A percentile compares a stretch with the other conserved stretches of the same genome.
Conservation (phyloP, 2,113 vertebrate species). For the Boulengeromyrus knoepffleri region DNA sequence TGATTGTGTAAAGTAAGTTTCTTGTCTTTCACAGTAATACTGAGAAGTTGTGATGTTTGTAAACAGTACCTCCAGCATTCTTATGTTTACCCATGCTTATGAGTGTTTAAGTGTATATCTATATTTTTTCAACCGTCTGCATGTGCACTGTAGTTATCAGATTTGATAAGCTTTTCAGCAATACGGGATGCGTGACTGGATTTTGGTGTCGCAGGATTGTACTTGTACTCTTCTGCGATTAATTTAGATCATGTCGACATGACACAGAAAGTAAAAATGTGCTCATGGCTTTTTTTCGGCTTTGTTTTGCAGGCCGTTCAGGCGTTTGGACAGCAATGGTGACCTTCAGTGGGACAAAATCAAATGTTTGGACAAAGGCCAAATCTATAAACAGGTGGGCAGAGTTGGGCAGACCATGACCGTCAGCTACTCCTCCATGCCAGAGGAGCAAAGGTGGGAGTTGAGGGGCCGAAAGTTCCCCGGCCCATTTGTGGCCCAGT, state of each 20-base stretch:
- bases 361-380: constrained; percentile 66
- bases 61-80: neutral
- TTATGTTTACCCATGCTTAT: neutral
- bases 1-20: constrained; percentile 71
- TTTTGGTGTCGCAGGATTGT: neutral
- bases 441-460: neutral
- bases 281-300: neutral
- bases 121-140: neutral
- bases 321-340: constrained; percentile 66
- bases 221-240: neutral
- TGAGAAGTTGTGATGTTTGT: neutral
- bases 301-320: constrained; percentile 60
- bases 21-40: constrained; percentile 14
- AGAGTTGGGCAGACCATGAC: neutral
- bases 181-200: neutral
- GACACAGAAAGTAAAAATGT: neutral
- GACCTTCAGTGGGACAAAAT: constrained; percentile 73
- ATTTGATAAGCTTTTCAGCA: neutral
- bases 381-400: constrained; percentile 73
- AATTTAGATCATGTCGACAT: neutral
- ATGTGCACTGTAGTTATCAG: neutral
- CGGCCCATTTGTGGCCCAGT: neutral
- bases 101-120: neutral
- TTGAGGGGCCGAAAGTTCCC: neutral
- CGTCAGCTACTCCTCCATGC: neutral